These are phyloP conservation scores for Silvanus unidentatus DNA, from an alignment of 2,888 invertebrate species.

Conservation along the genomic window DNA sequence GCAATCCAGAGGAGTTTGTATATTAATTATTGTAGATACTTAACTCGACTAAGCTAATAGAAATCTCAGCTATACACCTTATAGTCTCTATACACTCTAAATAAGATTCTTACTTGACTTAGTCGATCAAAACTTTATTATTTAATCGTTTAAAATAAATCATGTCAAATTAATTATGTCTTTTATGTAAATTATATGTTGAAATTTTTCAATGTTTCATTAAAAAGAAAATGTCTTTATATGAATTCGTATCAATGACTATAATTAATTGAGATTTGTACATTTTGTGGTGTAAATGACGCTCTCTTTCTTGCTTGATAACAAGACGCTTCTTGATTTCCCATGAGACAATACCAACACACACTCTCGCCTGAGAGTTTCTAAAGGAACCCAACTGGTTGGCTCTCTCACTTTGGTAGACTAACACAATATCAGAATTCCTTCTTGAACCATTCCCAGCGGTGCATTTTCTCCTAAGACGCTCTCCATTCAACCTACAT, in stretches of 20 bases:
- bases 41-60: constrained; percentile 20
- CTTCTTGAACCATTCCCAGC: constrained; percentile 18
- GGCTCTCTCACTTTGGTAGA: too few relatives aligned
- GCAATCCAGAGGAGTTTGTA: constrained; percentile 25
- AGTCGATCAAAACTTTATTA: too few relatives aligned
- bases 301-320: constrained; percentile 20
- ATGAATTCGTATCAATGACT: constrained; percentile 5
- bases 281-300: constrained; percentile 19
- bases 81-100: too few relatives aligned
- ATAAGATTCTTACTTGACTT: too few relatives aligned
- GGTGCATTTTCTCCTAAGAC: constrained; percentile 20
- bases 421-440: constrained; percentile 13
- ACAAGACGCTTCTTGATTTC: constrained; percentile 25
- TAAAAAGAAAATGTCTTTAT: too few relatives aligned
- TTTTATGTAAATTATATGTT: too few relatives aligned
- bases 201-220: too few relatives aligned
- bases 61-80: too few relatives aligned
- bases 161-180: too few relatives aligned
- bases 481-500: constrained; percentile 19
- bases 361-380: constrained; percentile 13
- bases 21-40: constrained; percentile 26
- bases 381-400: constrained; percentile 15
- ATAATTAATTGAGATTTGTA: constrained; percentile 26
- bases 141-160: too few relatives aligned
- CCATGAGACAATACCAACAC: constrained; percentile 19